phyloP scores from a whole-genome alignment of 2,888 invertebrate species.

The Ornithoptera alexandrae region DNA sequence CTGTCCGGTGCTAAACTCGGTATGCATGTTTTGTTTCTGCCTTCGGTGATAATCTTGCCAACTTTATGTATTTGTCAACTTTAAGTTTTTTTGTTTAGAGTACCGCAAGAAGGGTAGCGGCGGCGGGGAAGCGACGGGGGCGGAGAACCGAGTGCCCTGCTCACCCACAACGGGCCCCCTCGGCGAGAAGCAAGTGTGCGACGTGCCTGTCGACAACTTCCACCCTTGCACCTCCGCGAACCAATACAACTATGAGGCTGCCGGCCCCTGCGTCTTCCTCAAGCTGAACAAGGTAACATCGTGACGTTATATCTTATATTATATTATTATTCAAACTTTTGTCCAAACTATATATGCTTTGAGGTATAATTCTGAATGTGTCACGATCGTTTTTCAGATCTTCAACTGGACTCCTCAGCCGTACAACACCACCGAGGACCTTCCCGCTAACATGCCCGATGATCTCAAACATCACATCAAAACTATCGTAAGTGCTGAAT shows the following conservation, averaged over 20 bases:
- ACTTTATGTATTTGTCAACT: too few relatives aligned
- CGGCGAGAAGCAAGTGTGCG: slow-evolving; percentile 87
- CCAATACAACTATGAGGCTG: slow-evolving; percentile 91
- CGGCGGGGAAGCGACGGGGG: slow-evolving; percentile 62
- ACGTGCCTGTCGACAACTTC: slow-evolving; percentile 86
- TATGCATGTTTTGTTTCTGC: too few relatives aligned
- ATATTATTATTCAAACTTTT: too few relatives aligned
- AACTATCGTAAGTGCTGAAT: slow-evolving; percentile 56
- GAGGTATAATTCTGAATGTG: not conserved
- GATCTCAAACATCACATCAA: slow-evolving; percentile 87
- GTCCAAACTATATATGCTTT: not conserved
- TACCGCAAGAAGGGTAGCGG: slow-evolving; percentile 76
- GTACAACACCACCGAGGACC: slow-evolving; percentile 85
- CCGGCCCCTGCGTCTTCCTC: slow-evolving; percentile 96
- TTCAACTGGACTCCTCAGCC: slow-evolving; percentile 91
- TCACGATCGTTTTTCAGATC: slow-evolving; percentile 81
- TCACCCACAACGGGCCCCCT: slow-evolving; percentile 82
- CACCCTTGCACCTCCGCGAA: slow-evolving; percentile 87
- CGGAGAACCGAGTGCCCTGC: slow-evolving; percentile 83
- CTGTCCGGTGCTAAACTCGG: not conserved
- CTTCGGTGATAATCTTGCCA: too few relatives aligned
- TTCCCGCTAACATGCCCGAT: slow-evolving; percentile 87
- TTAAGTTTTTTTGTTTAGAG: slow-evolving; percentile 42
- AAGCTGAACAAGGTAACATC: slow-evolving; percentile 94
- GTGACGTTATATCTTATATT: too few relatives aligned